These are phyloP conservation scores for Triops cancriformis DNA, from an alignment of 1,140 invertebrate genomes.

Conservation along the genomic window DNA sequence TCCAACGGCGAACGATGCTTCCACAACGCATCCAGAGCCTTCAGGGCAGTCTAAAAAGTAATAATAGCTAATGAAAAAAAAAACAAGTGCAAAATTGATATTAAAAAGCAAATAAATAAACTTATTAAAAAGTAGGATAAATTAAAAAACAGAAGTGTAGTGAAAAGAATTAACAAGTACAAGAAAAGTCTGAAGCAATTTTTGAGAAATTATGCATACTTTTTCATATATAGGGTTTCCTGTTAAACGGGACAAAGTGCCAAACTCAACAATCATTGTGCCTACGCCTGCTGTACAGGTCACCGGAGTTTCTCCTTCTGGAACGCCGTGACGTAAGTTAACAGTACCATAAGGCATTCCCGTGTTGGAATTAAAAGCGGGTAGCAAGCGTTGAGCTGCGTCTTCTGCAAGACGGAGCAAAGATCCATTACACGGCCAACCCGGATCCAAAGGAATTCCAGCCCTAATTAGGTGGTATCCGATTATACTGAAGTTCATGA, in stretches of 20 bases:
- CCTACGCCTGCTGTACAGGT: constrained; percentile 97
- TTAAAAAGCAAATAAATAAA: not conserved
- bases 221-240: constrained; percentile 92
- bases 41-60: constrained; percentile 57
- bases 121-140: not conserved
- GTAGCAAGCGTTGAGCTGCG: constrained; percentile 78
- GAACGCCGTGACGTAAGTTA: constrained; percentile 84
- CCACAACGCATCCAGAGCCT: constrained; percentile 82
- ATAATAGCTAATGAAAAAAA: constrained; percentile 29
- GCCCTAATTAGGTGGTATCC: constrained; percentile 47
- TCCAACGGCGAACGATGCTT: constrained; percentile 59
- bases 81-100: constrained; percentile 19
- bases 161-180: not conserved
- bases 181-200: too few relatives aligned
- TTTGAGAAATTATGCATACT: too few relatives aligned
- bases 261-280: constrained; percentile 96
- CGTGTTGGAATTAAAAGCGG: constrained; percentile 79
- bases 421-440: constrained; percentile 96
- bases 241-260: constrained; percentile 83
- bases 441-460: constrained; percentile 72
- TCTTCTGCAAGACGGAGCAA: constrained; percentile 85
- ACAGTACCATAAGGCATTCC: constrained; percentile 99
- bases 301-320: constrained; percentile 85
- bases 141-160: not conserved
- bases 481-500: too few relatives aligned